These are phyloP conservation scores for Chondrosia reniformis DNA, from an alignment of 37 sponge, comb jelly and placozoan genomes.

Conservation along the genomic window DNA sequence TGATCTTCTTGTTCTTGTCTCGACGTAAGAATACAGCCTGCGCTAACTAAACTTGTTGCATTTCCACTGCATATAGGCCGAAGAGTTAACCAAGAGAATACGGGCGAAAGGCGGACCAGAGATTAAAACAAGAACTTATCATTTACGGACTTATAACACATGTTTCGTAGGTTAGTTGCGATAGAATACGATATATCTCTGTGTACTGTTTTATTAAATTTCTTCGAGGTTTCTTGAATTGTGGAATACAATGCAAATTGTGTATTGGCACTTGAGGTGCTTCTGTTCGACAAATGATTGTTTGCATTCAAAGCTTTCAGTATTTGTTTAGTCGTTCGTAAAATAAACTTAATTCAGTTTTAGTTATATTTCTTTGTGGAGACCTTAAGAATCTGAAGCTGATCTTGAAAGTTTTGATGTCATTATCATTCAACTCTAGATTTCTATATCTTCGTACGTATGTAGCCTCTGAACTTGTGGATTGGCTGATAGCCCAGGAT, in stretches of 20 bases:
- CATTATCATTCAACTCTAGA: neutral
- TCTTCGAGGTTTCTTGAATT: too few species aligned
- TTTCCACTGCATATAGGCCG: slow-evolving; percentile 37
- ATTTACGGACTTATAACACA: slow-evolving; percentile 41
- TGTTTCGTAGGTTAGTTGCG: slow-evolving; percentile 69
- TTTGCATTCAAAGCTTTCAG: too few species aligned
- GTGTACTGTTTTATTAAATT: too few species aligned
- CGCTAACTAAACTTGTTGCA: slow-evolving; percentile 2
- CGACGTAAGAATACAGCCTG: neutral
- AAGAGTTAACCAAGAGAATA: slow-evolving; percentile 45
- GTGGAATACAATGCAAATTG: too few species aligned
- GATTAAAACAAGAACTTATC: slow-evolving; percentile 62
- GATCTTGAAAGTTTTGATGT: neutral
- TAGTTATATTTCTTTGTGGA: too few species aligned
- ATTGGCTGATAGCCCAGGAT: slow-evolving; percentile 63
- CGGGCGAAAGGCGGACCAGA: slow-evolving; percentile 34
- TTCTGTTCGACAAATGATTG: too few species aligned
- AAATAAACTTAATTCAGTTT: too few species aligned
- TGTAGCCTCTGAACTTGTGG: slow-evolving; percentile 77
- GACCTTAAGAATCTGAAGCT: neutral
- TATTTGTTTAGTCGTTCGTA: too few species aligned
- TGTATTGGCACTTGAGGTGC: too few species aligned
- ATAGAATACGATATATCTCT: too few species aligned
- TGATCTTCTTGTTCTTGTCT: neutral
- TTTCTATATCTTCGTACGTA: too few species aligned